These are phyloP conservation scores for Brachyrhaphis roseni DNA, from an alignment of 2,797 vertebrate species.

Conservation along the genomic window DNA sequence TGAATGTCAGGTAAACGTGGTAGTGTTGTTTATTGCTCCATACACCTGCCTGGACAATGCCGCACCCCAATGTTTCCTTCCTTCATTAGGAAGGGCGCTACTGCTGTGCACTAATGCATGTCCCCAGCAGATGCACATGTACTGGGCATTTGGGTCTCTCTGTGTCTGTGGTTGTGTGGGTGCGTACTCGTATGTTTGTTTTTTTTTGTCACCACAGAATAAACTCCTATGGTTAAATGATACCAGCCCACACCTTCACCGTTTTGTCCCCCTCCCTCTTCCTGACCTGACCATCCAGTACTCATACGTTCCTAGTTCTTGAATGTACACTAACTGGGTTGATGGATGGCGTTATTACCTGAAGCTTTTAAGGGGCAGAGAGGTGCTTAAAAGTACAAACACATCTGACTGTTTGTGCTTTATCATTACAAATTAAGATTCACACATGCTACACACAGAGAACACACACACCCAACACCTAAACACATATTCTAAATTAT, in stretches of 20 bases:
- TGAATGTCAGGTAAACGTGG: slow-evolving; percentile 62
- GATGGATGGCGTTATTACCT: slow-evolving; percentile 80
- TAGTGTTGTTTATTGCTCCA: slow-evolving; percentile 68
- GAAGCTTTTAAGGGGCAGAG: slow-evolving; percentile 74
- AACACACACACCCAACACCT: slow-evolving; percentile 8
- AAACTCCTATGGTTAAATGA: slow-evolving; percentile 61
- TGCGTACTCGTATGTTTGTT: slow-evolving; percentile 36
- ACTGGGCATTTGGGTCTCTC: slow-evolving; percentile 42
- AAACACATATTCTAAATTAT: background rate
- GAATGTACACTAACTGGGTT: slow-evolving; percentile 39
- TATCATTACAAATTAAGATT: slow-evolving; percentile 67
- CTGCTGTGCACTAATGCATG: slow-evolving; percentile 73
- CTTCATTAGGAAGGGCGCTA: slow-evolving; percentile 65
- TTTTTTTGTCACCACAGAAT: slow-evolving; percentile 53
- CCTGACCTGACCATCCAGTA: slow-evolving; percentile 60
- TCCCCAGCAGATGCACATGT: slow-evolving; percentile 63
- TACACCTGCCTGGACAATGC: slow-evolving; percentile 66
- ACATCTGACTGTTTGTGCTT: slow-evolving; percentile 72
- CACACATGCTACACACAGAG: background rate
- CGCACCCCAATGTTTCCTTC: slow-evolving; percentile 62
- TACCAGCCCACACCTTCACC: slow-evolving; percentile 30
- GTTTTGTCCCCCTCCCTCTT: slow-evolving; percentile 48
- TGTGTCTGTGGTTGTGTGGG: slow-evolving; percentile 21
- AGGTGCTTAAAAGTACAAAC: slow-evolving; percentile 79
- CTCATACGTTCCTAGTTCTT: slow-evolving; percentile 17